Percentiles rank a stretch among this genome's conserved stretches.
Conservation (phyloP, 2,797 vertebrate genomes). For the Malacoraja senta region DNA sequence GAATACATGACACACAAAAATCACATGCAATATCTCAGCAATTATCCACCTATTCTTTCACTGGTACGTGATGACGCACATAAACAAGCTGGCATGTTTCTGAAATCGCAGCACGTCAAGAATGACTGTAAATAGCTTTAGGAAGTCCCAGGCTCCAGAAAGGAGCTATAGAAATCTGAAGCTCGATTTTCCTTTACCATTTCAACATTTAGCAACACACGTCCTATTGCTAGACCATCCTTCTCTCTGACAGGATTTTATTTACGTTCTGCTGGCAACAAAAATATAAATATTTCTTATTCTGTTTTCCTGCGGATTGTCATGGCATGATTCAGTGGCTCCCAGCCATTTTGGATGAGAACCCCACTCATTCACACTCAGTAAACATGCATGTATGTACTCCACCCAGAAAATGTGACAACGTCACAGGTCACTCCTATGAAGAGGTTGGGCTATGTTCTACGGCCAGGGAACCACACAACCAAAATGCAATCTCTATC, state of each 20-base stretch:
- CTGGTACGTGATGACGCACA: not conserved
- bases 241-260: not conserved
- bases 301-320: not conserved
- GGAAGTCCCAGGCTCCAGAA: not conserved
- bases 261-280: not conserved
- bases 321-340: no score
- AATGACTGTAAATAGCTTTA: not conserved
- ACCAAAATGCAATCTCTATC: no score
- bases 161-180: not conserved
- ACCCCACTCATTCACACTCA: no score
- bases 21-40: no score
- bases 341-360: no score
- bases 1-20: no score
- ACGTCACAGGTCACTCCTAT: no score
- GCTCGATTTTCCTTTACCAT: not conserved
- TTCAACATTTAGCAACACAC: not conserved
- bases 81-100: no score
- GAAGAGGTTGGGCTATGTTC: no score
- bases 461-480: no score
- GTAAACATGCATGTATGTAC: no score
- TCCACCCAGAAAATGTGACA: no score
- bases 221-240: not conserved
- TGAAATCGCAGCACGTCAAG: not conserved
- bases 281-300: not conserved
- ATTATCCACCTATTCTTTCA: not conserved